phyloP scores from a whole-genome alignment of 2,113 vertebrate genomes.

The Oophaga pumilio region DNA sequence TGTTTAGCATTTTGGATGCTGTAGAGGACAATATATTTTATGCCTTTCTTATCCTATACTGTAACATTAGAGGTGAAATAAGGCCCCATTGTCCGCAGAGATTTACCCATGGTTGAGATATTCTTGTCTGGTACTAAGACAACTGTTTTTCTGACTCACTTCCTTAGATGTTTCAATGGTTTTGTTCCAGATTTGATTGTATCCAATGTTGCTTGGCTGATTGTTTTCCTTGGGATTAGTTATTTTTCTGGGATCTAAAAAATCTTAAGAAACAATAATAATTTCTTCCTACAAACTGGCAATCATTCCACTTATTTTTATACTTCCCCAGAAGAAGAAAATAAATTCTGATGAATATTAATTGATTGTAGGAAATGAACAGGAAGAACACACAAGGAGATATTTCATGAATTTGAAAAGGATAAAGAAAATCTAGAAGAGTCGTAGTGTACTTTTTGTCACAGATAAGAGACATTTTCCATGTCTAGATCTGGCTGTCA shows the following conservation, averaged over 20 bases:
- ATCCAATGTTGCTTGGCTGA: conserved; percentile 24
- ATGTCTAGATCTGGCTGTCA: conserved; percentile 53
- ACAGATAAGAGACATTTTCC: conserved; percentile 48
- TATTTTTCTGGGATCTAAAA: conserved; percentile 21
- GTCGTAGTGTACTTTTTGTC: conserved; percentile 29
- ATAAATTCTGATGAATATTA: not conserved
- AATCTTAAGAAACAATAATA: conserved; percentile 26
- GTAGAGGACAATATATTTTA: too few relatives aligned
- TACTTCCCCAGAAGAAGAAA: not conserved
- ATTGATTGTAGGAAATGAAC: conserved; percentile 5
- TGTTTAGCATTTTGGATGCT: too few relatives aligned
- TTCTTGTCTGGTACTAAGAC: not conserved
- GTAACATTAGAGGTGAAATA: not conserved
- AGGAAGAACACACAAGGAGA: too few relatives aligned
- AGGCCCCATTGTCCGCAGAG: not conserved
- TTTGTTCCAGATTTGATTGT: conserved; percentile 17
- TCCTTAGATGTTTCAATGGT: not conserved
- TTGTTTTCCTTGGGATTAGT: not conserved
- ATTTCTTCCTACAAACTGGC: conserved; percentile 2
- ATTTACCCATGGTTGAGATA: conserved; percentile 10
- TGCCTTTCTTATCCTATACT: not conserved
- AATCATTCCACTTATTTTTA: conserved; percentile 21
- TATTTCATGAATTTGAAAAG: not conserved
- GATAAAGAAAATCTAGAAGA: not conserved
- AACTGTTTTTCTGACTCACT: conserved; percentile 4